Base-by-base conservation (phyloP, 2,113 vertebrate genomes). In the Crotalus viridis region DNA sequence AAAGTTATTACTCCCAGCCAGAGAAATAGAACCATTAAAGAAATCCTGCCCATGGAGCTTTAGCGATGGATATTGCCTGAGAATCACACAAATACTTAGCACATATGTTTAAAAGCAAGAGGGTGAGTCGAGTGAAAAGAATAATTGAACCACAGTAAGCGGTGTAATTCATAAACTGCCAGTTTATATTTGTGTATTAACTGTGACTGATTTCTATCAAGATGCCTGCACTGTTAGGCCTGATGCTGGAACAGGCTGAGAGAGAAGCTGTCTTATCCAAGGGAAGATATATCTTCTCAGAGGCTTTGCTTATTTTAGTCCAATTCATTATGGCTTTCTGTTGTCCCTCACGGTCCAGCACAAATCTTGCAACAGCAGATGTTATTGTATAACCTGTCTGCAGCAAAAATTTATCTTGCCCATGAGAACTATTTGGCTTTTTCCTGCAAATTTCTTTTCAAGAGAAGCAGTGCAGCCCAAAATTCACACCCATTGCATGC, bases 381-480 rank as follows among this genome's bases (percentile, higher is more conserved):
- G 61, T 52, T n/a, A 86, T 46, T 48, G 89, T 56, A 89, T 21
- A 15, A 91, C 46, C 59, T 91, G 74, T 61, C 48, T 86, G 92
- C 90, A 95, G 89, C 46, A 94, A 94, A 91, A 96, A 85, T 54
- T 93, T 74, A 94, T 93, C 74, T 52, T 95, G 91, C 89, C 93
- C 91, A 90, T 55, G 88, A 94, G 92, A 89, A 95, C 95, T 93
- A 90, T 15, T 90, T 61, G 64, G 92, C 43, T 92, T 89, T n/a
- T 92, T 96, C 95, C 92, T 85, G 8, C 90, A 91, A 93, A 94
- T 90, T 81, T 88, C 51, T 93, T 81, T 95, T 88, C 94, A 92
- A 94, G 93, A 90, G 57, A 89, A 95, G 93, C 74, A 91, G 69
- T 85, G 95, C 33, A 69, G 74, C 89, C 90, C 92, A 92, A 33